Conservation (phyloP, 2,113 vertebrate genomes). For the Gobio gobio region DNA sequence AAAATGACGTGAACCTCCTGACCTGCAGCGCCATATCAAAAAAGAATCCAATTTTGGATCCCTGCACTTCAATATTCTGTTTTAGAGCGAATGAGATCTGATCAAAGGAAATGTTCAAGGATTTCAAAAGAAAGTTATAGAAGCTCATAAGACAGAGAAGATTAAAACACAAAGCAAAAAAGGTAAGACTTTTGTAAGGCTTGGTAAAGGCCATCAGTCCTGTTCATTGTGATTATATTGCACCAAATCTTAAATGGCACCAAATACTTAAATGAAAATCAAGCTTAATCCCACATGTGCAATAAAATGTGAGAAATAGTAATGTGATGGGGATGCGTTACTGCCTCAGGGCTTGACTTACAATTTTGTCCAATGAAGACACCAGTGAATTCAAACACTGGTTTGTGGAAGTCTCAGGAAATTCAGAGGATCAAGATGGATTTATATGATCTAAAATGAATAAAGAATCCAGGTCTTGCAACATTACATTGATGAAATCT, state of each 20-base stretch:
- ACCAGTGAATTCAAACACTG: not conserved
- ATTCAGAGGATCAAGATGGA: not conserved
- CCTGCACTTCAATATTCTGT: conserved; percentile 5
- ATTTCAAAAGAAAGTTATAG: not conserved
- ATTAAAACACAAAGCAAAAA: too few relatives aligned
- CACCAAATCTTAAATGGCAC: not conserved
- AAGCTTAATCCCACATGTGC: not conserved
- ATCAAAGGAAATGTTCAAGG: not conserved
- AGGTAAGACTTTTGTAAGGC: not conserved
- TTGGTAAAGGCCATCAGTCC: not conserved
- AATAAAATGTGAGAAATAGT: not conserved
- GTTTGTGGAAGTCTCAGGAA: not conserved
- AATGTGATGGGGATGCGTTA: not conserved
- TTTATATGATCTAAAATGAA: not conserved
- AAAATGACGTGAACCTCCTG: not conserved
- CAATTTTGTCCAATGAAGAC: not conserved
- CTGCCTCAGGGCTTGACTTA: not conserved
- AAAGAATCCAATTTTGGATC: not conserved
- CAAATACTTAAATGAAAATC: not conserved
- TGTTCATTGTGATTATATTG: not conserved
- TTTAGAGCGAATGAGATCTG: not conserved
- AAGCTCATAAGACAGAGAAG: not conserved
- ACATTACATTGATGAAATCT: not conserved
- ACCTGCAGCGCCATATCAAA: not conserved
- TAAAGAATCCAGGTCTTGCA: not conserved